Percentiles rank a stretch among this genome's conserved stretches.
Conservation (phyloP, 1,140 invertebrate genomes). For the Proales similis region DNA sequence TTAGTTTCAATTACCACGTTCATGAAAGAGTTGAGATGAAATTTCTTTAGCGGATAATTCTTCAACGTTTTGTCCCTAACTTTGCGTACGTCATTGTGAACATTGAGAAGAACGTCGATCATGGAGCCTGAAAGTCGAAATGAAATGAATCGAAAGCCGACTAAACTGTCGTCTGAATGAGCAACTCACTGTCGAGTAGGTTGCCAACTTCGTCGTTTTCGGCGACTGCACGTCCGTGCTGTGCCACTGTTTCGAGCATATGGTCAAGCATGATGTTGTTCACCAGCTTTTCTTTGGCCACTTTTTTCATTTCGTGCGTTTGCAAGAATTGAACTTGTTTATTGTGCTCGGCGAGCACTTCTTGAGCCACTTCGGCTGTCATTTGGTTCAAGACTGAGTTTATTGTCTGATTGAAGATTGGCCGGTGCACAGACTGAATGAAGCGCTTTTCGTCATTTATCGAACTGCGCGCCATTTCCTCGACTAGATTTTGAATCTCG, state of each 20-base stretch:
- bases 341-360: background rate
- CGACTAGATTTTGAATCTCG: conserved; percentile 9
- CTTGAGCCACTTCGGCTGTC: background rate
- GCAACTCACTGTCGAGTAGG: conserved; percentile 10
- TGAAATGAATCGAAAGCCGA: no score
- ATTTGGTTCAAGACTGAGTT: conserved; percentile 11
- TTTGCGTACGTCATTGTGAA: conserved; percentile 6
- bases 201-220: conserved; percentile 31
- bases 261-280: conserved; percentile 22
- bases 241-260: conserved; percentile 30
- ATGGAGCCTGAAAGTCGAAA: no score
- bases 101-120: no score
- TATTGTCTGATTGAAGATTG: conserved; percentile 9
- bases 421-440: background rate
- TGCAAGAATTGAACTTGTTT: conserved; percentile 22
- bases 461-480: conserved; percentile 2
- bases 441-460: conserved; percentile 20
- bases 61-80: conserved; percentile 24
- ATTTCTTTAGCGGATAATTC: conserved; percentile 35
- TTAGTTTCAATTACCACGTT: conserved; percentile 11
- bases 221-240: conserved; percentile 15
- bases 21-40: conserved; percentile 35
- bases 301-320: conserved; percentile 32
- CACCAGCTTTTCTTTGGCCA: conserved; percentile 34
- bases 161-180: background rate